Evolutionary conservation across 2,113 vertebrate species (phyloP).

Genomic region (Heterotis niloticus): DNA sequence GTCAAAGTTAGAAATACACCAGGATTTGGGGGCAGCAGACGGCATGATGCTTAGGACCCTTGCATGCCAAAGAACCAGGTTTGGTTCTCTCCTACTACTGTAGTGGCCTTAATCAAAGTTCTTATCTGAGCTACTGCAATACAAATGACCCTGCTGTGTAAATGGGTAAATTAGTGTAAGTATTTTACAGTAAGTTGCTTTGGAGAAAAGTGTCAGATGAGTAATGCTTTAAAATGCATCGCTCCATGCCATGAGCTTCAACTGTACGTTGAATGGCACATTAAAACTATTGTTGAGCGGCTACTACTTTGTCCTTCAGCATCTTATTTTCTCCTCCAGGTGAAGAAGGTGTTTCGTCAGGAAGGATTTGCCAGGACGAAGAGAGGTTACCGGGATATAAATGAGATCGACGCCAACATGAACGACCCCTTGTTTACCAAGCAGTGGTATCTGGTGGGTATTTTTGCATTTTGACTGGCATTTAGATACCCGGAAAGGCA

Average conservation of each 20-base stretch:
- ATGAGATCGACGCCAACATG: slow-evolving; percentile 87
- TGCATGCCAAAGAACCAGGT: no score
- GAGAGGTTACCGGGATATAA: slow-evolving; percentile 87
- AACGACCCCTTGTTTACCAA: slow-evolving; percentile 94
- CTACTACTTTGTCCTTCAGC: background rate
- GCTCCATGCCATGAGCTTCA: background rate
- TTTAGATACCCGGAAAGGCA: background rate
- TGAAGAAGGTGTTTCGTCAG: slow-evolving; percentile 81
- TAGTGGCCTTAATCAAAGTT: no score
- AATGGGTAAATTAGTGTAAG: no score
- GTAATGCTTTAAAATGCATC: background rate
- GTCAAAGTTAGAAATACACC: background rate
- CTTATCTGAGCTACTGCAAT: no score
- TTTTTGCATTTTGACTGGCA: background rate
- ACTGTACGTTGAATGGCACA: background rate
- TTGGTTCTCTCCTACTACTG: no score
- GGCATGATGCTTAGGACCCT: no score
- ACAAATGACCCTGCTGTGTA: no score
- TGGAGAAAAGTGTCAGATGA: no score
- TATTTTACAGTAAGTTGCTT: no score
- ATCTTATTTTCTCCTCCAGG: slow-evolving; percentile 63
- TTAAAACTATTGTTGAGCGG: background rate
- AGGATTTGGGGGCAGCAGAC: no score
- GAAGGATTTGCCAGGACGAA: slow-evolving; percentile 88
- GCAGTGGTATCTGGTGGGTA: slow-evolving; percentile 97